These are phyloP conservation scores for Eublepharis macularius DNA, from an alignment of 2,113 vertebrate genomes.

Conservation along the genomic window DNA sequence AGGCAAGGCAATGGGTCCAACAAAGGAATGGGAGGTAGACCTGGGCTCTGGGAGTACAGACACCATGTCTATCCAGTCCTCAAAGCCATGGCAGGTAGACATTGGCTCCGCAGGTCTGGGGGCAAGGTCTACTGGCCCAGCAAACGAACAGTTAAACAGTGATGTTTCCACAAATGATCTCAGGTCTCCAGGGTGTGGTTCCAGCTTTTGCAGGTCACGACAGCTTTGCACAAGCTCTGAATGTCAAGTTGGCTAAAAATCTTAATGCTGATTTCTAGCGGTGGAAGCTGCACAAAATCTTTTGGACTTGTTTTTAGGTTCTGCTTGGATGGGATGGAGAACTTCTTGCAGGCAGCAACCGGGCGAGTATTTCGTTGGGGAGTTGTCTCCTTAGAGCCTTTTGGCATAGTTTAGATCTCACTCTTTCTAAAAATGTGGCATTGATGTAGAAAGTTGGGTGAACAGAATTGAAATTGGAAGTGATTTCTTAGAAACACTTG, in stretches of 20 bases:
- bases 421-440: neutral
- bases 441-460: neutral
- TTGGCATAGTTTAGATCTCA: conserved; percentile 69
- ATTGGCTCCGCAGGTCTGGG: too few relatives aligned
- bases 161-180: conserved; percentile 82
- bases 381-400: conserved; percentile 70
- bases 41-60: too few relatives aligned
- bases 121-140: too few relatives aligned
- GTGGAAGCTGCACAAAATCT: conserved; percentile 77
- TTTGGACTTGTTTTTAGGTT: neutral
- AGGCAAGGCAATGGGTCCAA: too few relatives aligned
- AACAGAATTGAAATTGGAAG: too few relatives aligned
- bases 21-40: too few relatives aligned
- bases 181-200: conserved; percentile 72
- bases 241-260: conserved; percentile 85
- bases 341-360: conserved; percentile 24
- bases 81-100: too few relatives aligned
- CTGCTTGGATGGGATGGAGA: neutral
- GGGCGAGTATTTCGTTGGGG: conserved; percentile 41
- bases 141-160: conserved; percentile 78
- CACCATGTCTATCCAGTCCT: too few relatives aligned
- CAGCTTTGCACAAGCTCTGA: conserved; percentile 78
- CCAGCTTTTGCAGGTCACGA: conserved; percentile 81
- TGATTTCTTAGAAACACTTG: too few relatives aligned
- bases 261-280: conserved; percentile 78